These are phyloP conservation scores for Acomys russatus DNA, from an alignment of 2,797 vertebrate species.

Conservation along the genomic window DNA sequence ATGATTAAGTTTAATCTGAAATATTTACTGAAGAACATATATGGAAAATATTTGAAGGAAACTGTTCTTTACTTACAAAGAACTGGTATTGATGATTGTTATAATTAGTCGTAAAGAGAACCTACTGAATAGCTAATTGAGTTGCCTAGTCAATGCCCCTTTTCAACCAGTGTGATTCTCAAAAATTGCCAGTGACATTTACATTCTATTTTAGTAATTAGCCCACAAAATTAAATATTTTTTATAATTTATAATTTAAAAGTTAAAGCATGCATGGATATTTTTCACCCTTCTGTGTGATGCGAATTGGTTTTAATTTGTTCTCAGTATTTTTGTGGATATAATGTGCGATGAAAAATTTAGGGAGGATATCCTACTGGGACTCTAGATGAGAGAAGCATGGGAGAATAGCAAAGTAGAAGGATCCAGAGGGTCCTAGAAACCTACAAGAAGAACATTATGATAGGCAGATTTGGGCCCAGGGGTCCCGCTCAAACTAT, in stretches of 20 bases:
- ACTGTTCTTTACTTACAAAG: conserved; percentile 61
- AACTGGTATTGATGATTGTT: not conserved
- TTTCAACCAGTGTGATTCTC: not conserved
- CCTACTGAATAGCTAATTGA: not conserved
- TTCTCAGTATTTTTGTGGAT: not conserved
- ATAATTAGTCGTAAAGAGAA: not conserved
- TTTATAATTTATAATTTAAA: conserved; percentile 14
- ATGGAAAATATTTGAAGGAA: conserved; percentile 43
- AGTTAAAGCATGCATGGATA: not conserved
- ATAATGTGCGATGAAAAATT: not conserved
- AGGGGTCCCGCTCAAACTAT: too few relatives aligned
- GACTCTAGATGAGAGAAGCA: too few relatives aligned
- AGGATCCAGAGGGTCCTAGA: too few relatives aligned
- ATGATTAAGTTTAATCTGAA: not conserved
- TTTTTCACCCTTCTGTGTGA: conserved; percentile 22
- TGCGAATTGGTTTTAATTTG: conserved; percentile 6
- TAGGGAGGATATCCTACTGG: too few relatives aligned
- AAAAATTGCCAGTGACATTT: not conserved
- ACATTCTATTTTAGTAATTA: not conserved
- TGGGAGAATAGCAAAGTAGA: too few relatives aligned
- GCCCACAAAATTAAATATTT: not conserved
- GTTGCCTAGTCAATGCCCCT: not conserved
- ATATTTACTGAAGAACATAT: not conserved
- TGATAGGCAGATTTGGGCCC: too few relatives aligned
- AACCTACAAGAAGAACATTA: too few relatives aligned